Conservation (phyloP, 1,140 invertebrate genomes). For the Brachionus koreanus region DNA sequence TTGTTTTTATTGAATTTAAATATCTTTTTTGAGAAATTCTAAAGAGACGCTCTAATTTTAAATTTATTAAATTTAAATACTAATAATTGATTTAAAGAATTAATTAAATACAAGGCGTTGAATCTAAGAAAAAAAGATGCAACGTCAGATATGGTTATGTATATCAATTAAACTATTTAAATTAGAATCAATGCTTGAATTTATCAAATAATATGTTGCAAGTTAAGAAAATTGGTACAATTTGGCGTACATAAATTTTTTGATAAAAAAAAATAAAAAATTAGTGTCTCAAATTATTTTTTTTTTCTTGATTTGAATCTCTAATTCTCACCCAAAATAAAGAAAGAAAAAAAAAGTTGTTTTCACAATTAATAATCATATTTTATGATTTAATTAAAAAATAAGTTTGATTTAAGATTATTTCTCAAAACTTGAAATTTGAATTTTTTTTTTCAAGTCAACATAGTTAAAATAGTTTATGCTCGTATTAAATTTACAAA, state of each 20-base stretch:
- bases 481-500: neutral
- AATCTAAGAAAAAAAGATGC: neutral
- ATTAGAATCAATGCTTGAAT: neutral
- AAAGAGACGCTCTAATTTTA: neutral
- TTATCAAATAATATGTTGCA: constrained; percentile 28
- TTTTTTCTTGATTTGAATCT: constrained; percentile 8
- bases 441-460: constrained; percentile 26
- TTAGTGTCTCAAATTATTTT: neutral
- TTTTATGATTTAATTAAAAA: constrained; percentile 43
- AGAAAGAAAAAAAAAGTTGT: neutral
- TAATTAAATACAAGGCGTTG: neutral
- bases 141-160: constrained; percentile 7
- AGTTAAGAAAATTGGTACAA: constrained; percentile 9
- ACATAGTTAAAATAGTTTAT: constrained; percentile 42
- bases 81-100: constrained; percentile 2
- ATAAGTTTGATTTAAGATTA: constrained; percentile 41
- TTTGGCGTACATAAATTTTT: constrained; percentile 29
- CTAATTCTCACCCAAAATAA: constrained; percentile 3
- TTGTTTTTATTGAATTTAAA: neutral
- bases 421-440: constrained; percentile 10
- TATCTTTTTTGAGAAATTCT: too few species aligned
- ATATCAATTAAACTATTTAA: neutral
- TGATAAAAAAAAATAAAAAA: neutral
- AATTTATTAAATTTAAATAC: neutral
- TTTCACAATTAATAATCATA: constrained; percentile 35